Percentiles rank a stretch among this genome's conserved stretches.
Conservation (phyloP, 2,888 invertebrate genomes). For the Xestobium rufovillosum region DNA sequence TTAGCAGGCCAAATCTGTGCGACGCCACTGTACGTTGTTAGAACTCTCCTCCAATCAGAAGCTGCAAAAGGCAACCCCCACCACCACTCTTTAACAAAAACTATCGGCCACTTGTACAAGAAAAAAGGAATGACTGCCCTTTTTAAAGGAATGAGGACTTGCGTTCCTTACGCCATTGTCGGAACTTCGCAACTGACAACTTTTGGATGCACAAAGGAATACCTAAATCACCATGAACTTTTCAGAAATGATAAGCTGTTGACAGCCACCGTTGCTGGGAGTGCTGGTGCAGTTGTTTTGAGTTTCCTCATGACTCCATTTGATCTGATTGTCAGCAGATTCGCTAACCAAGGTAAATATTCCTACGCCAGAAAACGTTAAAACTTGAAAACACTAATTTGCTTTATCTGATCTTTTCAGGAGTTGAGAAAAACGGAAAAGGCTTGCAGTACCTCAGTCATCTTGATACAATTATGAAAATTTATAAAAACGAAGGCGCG, state of each 20-base stretch:
- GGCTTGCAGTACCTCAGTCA: slow-evolving; percentile 63
- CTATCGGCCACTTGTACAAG: not conserved
- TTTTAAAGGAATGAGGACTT: slow-evolving; percentile 69
- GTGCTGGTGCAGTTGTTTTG: slow-evolving; percentile 69
- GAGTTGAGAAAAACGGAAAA: slow-evolving; percentile 49
- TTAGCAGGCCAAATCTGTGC: slow-evolving; percentile 59
- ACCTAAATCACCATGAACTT: slow-evolving; percentile 36
- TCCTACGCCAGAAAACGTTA: not conserved
- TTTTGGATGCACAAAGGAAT: slow-evolving; percentile 59
- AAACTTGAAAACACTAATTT: slow-evolving; percentile 4
- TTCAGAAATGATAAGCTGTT: slow-evolving; percentile 45
- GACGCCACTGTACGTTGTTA: slow-evolving; percentile 73
- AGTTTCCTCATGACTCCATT: slow-evolving; percentile 76
- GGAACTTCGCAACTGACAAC: slow-evolving; percentile 76
- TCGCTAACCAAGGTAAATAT: slow-evolving; percentile 77
- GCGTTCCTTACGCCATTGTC: slow-evolving; percentile 65
- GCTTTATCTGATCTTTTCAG: slow-evolving; percentile 39
- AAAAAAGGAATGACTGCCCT: not conserved
- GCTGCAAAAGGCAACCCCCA: slow-evolving; percentile 47
- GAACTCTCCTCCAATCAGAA: slow-evolving; percentile 77
- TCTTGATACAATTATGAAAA: slow-evolving; percentile 57
- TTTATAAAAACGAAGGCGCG: slow-evolving; percentile 51
- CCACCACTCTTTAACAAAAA: not conserved
- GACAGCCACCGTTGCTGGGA: slow-evolving; percentile 59
- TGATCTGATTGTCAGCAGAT: slow-evolving; percentile 77